Evolutionary conservation across 1,140 invertebrate species (phyloP).

Genomic region (Zaprionus vittiger): DNA sequence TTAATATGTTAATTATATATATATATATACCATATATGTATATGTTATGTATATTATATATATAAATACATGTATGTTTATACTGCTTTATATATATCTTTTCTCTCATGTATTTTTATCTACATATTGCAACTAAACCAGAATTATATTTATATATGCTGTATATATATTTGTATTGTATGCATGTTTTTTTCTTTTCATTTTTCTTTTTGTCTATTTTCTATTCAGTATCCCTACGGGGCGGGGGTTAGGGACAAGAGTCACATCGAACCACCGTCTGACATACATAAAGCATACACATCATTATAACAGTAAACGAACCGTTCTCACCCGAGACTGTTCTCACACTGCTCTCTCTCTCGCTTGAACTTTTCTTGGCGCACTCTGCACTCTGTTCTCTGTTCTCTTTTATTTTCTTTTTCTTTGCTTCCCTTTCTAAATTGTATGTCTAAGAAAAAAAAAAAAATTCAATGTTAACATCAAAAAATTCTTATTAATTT

Average conservation of each 20-base stretch:
- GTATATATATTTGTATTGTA: background rate
- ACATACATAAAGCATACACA: conserved; percentile 11
- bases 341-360: background rate
- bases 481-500: conserved; percentile 27
- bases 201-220: background rate
- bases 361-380: background rate
- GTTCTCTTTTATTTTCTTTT: background rate
- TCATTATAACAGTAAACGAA: background rate
- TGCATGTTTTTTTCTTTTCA: conserved; percentile 7
- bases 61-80: background rate
- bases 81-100: background rate
- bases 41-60: background rate
- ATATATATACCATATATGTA: conserved; percentile 13
- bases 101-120: conserved; percentile 49
- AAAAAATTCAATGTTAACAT: conserved; percentile 37
- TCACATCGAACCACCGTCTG: background rate
- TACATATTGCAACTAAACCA: conserved; percentile 78
- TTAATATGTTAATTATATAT: background rate
- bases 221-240: background rate
- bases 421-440: conserved; percentile 6
- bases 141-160: conserved; percentile 19
- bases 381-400: background rate
- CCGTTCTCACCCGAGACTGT: background rate
- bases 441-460: conserved; percentile 17
- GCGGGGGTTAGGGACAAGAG: background rate